These are phyloP conservation scores for Podarcis muralis DNA, from an alignment of 2,113 vertebrate species.

Conservation along the genomic window DNA sequence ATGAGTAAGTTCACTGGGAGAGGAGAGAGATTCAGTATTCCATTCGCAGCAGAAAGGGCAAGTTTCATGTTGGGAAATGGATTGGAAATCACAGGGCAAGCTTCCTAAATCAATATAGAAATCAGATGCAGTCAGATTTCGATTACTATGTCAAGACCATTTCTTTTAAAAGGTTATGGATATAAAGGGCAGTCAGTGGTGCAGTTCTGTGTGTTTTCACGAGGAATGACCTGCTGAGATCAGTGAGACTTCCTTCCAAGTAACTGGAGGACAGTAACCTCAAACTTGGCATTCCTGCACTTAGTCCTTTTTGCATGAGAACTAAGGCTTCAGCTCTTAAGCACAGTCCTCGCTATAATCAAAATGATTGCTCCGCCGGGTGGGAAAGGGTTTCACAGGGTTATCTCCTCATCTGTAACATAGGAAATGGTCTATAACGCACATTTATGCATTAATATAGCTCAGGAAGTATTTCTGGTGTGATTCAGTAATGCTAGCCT, in stretches of 20 bases:
- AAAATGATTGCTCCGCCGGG: neutral
- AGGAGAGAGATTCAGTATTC: neutral
- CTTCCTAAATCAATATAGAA: neutral
- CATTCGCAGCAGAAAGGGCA: neutral
- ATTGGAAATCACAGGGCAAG: neutral
- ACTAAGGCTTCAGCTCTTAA: neutral
- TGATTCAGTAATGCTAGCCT: too few relatives aligned
- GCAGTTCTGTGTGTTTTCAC: neutral
- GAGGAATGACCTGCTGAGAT: neutral
- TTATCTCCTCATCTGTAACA: neutral
- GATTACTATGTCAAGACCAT: neutral
- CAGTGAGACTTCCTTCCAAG: neutral
- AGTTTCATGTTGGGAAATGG: neutral
- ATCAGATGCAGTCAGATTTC: neutral
- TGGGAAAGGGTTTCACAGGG: neutral
- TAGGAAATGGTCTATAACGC: neutral
- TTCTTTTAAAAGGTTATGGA: too few relatives aligned
- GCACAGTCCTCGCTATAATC: neutral
- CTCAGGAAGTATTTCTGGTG: too few relatives aligned
- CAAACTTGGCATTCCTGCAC: neutral
- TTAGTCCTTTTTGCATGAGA: neutral
- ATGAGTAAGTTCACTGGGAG: neutral
- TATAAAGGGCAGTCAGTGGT: neutral
- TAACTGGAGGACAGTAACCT: neutral
- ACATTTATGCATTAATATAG: too few relatives aligned